Evolutionary conservation across 2,888 invertebrate genomes (phyloP), one percentile per base, ranked within the genome.

Genomic region (Cloeon dipterum): DNA sequence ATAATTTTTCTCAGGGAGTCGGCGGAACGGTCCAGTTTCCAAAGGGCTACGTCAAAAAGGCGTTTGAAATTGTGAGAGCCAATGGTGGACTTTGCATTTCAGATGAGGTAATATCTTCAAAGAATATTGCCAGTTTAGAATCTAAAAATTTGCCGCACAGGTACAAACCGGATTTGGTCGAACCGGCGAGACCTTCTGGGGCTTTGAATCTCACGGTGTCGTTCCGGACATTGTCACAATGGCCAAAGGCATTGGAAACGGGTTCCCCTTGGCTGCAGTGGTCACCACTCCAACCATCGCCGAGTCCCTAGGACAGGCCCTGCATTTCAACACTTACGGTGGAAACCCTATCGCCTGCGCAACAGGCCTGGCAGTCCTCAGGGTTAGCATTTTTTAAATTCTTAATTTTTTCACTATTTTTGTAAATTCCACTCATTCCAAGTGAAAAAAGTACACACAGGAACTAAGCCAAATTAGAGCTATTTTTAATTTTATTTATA

Each of bases 81-180:
- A 68, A 75, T 47, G 93, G 91, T 2, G 96, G 94, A 4, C 46
- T 96, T 2, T 85, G 75, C 49, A 74, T 98, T 39, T 68, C 86
- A 4, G 96, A 96, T 58, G 96, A 98, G 65, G 83, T 76, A 52
- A 50, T 42, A 20, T 23, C 23, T n/a, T n/a, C n/a, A n/a, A n/a
- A n/a, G n/a, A n/a, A n/a, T n/a, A n/a, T n/a, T n/a, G n/a, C n/a
- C n/a, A n/a, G n/a, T n/a, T 23, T 8, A 23, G n/a, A 10, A 10
- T 23, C 25, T 25, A 3, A 25, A 25, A 3, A 3, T 25, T 25
- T 25, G 3, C 25, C 13, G n/a, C n/a, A 25, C 14, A 75, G 75
- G 86, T 94, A 1, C 96, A 96, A 62, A 86, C 91, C 1, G 96
- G 96, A 3, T 93, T 98, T 52, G 96, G 89, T 0, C 65, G 96